A percentile compares a stretch with the other conserved stretches of the same genome.
phyloP scores from a whole-genome alignment of 2,113 vertebrate genomes.

The Polyodon spathula region DNA sequence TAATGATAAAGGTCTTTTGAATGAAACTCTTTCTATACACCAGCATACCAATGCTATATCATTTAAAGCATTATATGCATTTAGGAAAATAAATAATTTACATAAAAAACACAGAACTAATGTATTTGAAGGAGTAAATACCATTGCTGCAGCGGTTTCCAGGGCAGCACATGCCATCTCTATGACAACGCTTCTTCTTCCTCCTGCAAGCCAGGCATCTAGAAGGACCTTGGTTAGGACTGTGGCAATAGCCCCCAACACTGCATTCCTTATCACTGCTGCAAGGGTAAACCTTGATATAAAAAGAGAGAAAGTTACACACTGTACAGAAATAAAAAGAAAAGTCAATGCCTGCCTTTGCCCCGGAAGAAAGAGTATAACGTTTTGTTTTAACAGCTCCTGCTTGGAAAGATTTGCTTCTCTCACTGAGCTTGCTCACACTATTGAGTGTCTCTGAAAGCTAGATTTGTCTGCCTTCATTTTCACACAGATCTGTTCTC shows the following conservation, averaged over 20 bases:
- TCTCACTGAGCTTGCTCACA: not conserved
- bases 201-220: slow-evolving; percentile 79
- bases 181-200: slow-evolving; percentile 87
- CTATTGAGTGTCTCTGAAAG: not conserved
- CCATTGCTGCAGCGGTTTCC: slow-evolving; percentile 90
- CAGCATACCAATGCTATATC: too few species aligned
- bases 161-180: slow-evolving; percentile 90
- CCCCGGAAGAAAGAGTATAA: slow-evolving; percentile 8
- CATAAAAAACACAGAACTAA: not conserved
- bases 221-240: slow-evolving; percentile 72
- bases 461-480: not conserved
- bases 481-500: slow-evolving; percentile 8
- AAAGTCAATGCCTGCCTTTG: not conserved
- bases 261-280: slow-evolving; percentile 86
- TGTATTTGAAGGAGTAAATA: slow-evolving; percentile 32
- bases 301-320: slow-evolving; percentile 5
- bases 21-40: too few species aligned
- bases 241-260: slow-evolving; percentile 84
- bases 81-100: not conserved
- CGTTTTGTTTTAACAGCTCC: slow-evolving; percentile 11
- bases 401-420: slow-evolving; percentile 3
- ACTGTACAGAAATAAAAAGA: not conserved
- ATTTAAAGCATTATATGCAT: too few species aligned
- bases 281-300: slow-evolving; percentile 75
- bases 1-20: too few species aligned